A percentile compares a stretch with the other conserved stretches of the same genome.
These are phyloP conservation scores for Mustelus asterias DNA, from an alignment of 2,113 vertebrate species.

Conservation along the genomic window DNA sequence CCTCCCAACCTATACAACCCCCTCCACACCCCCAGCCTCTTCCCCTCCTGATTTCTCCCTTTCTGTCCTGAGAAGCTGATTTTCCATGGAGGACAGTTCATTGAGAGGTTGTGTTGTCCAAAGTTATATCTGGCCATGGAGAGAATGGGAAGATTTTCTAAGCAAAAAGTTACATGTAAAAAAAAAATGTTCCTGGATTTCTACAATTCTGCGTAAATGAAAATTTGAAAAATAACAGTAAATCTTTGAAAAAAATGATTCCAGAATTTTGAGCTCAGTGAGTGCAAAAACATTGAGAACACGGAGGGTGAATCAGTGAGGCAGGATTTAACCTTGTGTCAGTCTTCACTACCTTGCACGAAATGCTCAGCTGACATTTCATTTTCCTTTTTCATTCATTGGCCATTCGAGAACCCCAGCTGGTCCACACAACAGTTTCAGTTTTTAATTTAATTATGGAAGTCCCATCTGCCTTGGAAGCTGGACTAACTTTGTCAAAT, in stretches of 20 bases:
- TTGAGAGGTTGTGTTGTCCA: neutral
- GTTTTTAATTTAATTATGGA: constrained; percentile 8
- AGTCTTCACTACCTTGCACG: neutral
- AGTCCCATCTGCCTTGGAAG: constrained; percentile 6
- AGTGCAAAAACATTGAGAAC: neutral
- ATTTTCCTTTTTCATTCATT: constrained; percentile 11
- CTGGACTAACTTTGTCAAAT: neutral
- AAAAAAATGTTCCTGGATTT: neutral
- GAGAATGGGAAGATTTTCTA: neutral
- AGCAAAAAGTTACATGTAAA: neutral
- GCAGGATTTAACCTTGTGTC: neutral
- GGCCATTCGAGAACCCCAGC: neutral
- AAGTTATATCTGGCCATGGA: neutral
- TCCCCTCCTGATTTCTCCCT: no score
- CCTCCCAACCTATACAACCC: no score
- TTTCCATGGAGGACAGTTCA: neutral
- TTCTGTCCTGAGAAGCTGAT: no score
- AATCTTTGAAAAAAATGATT: neutral
- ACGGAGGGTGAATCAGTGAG: neutral
- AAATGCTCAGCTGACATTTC: neutral
- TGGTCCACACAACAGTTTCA: neutral
- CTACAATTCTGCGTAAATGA: neutral
- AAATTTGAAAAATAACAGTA: neutral
- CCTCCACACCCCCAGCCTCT: no score
- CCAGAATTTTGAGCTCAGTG: neutral